Conservation (phyloP, 1,140 invertebrate genomes). For the Zelostemma sp. region DNA sequence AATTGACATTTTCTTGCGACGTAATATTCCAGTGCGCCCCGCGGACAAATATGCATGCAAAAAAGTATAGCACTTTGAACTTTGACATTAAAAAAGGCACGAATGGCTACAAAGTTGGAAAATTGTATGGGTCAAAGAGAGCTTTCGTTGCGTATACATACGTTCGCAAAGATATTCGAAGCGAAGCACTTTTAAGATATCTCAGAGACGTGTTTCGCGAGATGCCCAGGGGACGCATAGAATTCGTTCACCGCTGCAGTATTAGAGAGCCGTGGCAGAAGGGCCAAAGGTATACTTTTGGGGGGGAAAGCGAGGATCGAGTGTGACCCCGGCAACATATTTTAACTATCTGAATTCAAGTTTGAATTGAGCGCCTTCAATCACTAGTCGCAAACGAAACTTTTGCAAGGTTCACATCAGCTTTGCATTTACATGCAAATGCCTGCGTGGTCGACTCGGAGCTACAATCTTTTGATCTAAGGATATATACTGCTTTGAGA, state of each 20-base stretch:
- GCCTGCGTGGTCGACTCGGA: slow-evolving; percentile 29
- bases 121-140: slow-evolving; percentile 30
- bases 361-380: slow-evolving; percentile 49
- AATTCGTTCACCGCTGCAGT: slow-evolving; percentile 11
- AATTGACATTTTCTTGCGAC: not conserved
- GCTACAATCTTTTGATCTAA: slow-evolving; percentile 27
- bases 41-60: slow-evolving; percentile 2
- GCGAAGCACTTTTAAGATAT: slow-evolving; percentile 34
- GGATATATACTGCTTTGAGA: slow-evolving; percentile 2
- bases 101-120: slow-evolving; percentile 27
- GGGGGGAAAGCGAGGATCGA: slow-evolving; percentile 17
- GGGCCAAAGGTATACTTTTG: slow-evolving; percentile 26
- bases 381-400: slow-evolving; percentile 35
- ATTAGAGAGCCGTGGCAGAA: slow-evolving; percentile 10
- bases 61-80: slow-evolving; percentile 4
- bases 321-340: slow-evolving; percentile 45
- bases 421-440: slow-evolving; percentile 61
- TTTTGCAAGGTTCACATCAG: slow-evolving; percentile 47
- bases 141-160: slow-evolving; percentile 6
- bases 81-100: slow-evolving; percentile 25
- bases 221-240: slow-evolving; percentile 30
- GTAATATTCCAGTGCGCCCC: not conserved
- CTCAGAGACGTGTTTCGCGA: slow-evolving; percentile 24
- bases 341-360: slow-evolving; percentile 58
- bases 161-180: slow-evolving; percentile 29